Evolutionary conservation across 1,140 invertebrate genomes (phyloP).

Genomic region (Brachionus sp.): DNA sequence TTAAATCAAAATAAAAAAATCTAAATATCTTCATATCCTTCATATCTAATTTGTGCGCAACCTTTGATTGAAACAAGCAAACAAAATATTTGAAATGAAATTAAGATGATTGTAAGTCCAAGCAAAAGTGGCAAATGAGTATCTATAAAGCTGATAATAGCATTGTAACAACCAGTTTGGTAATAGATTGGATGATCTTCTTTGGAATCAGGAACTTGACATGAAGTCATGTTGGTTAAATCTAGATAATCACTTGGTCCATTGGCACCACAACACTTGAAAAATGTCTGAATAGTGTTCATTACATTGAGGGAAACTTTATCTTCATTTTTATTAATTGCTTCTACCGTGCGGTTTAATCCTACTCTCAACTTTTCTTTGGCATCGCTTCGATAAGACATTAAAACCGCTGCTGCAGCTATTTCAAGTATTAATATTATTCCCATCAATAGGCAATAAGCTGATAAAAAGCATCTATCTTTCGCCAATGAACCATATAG

Average conservation of each 20-base stretch:
- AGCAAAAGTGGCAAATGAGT: slow-evolving; percentile 38
- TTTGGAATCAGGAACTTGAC: neutral
- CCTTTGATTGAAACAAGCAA: slow-evolving; percentile 13
- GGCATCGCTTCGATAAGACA: slow-evolving; percentile 25
- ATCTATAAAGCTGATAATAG: slow-evolving; percentile 6
- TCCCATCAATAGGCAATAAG: slow-evolving; percentile 34
- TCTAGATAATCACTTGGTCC: slow-evolving; percentile 28
- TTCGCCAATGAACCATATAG: slow-evolving; percentile 12
- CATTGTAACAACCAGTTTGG: slow-evolving; percentile 4
- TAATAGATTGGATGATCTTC: slow-evolving; percentile 4
- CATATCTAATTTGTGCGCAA: slow-evolving; percentile 27
- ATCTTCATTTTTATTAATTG: slow-evolving; percentile 23
- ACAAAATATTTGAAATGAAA: slow-evolving; percentile 44
- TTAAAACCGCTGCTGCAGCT: neutral
- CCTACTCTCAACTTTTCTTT: neutral
- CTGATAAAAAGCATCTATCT: slow-evolving; percentile 11
- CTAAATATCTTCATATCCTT: slow-evolving; percentile 38
- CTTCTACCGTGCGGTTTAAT: neutral
- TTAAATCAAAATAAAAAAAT: neutral
- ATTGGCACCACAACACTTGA: slow-evolving; percentile 35
- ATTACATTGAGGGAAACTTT: slow-evolving; percentile 20
- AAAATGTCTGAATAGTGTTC: slow-evolving; percentile 39
- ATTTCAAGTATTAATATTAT: slow-evolving; percentile 36
- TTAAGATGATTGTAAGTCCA: slow-evolving; percentile 29
- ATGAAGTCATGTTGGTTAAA: neutral